These are phyloP conservation scores for Tachypleus tridentatus DNA, from an alignment of 1,140 invertebrate genomes.

Conservation along the genomic window DNA sequence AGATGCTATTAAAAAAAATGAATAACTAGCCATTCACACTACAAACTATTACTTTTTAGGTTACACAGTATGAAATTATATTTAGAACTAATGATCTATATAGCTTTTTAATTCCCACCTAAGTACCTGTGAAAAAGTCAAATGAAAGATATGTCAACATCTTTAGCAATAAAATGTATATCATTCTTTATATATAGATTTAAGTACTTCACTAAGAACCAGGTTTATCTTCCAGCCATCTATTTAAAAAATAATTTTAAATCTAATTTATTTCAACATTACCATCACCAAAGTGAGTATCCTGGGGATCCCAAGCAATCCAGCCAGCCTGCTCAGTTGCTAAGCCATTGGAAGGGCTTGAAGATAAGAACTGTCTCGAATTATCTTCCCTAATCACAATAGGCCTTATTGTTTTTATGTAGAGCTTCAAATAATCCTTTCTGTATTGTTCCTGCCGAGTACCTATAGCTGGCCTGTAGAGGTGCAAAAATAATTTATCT, in stretches of 20 bases:
- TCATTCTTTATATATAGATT: background rate
- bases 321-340: slow-evolving; percentile 61
- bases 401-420: slow-evolving; percentile 60
- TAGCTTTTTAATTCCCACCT: too few relatives aligned
- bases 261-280: slow-evolving; percentile 14
- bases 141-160: too few relatives aligned
- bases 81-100: too few relatives aligned
- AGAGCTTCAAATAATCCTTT: slow-evolving; percentile 73
- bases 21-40: too few relatives aligned
- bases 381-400: slow-evolving; percentile 50
- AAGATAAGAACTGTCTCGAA: slow-evolving; percentile 56
- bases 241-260: too few relatives aligned
- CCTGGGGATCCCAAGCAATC: slow-evolving; percentile 61
- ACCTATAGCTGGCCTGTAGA: slow-evolving; percentile 38
- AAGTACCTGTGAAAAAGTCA: too few relatives aligned
- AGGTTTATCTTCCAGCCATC: too few relatives aligned
- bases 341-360: slow-evolving; percentile 84
- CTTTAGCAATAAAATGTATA: background rate
- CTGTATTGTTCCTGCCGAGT: slow-evolving; percentile 43
- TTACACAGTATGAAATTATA: too few relatives aligned
- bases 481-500: too few relatives aligned
- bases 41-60: too few relatives aligned
- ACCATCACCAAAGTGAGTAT: slow-evolving; percentile 75
- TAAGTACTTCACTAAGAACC: background rate
- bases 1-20: too few relatives aligned